A percentile compares a stretch with the other conserved stretches of the same genome.
Evolutionary conservation across 2,797 vertebrate species (phyloP).

Genomic region (Gastrophryne carolinensis): DNA sequence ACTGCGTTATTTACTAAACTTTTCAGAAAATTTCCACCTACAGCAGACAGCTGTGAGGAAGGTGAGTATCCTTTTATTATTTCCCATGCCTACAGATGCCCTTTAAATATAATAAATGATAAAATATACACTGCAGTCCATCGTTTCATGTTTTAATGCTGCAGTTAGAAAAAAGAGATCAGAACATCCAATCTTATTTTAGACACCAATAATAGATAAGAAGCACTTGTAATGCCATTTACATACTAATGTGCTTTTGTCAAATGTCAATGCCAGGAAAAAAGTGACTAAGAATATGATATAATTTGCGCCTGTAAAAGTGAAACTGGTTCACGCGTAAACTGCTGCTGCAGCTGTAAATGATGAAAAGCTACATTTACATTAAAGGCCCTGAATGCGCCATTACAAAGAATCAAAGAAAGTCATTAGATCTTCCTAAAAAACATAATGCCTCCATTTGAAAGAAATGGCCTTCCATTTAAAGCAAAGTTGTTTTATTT

Average conservation of each 20-base stretch:
- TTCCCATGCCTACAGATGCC: too few relatives aligned
- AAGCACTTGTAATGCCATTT: not conserved
- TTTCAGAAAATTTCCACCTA: too few relatives aligned
- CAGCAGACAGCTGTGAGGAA: too few relatives aligned
- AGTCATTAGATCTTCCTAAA: constrained; percentile 2
- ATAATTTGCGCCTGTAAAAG: constrained; percentile 44
- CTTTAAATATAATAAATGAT: too few relatives aligned
- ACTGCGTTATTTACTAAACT: too few relatives aligned
- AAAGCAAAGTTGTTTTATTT: not conserved
- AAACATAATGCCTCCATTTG: constrained; percentile 9
- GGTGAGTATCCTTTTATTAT: too few relatives aligned
- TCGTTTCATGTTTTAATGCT: not conserved
- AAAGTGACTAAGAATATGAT: constrained; percentile 44
- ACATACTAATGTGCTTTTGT: constrained; percentile 9
- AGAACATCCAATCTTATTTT: not conserved
- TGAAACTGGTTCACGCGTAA: constrained; percentile 15
- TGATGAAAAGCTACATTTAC: constrained; percentile 38
- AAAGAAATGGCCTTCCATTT: not conserved
- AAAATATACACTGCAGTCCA: too few relatives aligned
- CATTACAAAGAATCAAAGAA: constrained; percentile 21
- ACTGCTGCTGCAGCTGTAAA: constrained; percentile 10
- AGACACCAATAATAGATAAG: not conserved
- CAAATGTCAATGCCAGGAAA: constrained; percentile 16
- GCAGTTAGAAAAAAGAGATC: not conserved
- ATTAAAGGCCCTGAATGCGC: constrained; percentile 24